Percentiles rank a stretch among this genome's conserved stretches.
phyloP scores from a whole-genome alignment of 2,888 invertebrate species.

The Oxycera nigricornis region DNA sequence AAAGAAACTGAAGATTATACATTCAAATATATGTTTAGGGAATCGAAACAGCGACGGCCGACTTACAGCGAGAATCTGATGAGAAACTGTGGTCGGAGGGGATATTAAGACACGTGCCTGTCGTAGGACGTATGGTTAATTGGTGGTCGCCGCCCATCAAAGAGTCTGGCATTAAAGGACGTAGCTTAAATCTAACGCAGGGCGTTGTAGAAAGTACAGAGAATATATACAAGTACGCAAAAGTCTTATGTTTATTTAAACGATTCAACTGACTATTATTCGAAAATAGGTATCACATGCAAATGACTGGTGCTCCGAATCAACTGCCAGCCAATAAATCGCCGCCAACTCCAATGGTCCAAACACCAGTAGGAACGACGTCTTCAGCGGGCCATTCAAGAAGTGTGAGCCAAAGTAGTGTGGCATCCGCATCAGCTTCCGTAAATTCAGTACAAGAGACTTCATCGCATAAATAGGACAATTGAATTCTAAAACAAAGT shows the following conservation, averaged over 20 bases:
- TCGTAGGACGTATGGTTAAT: constrained; percentile 91
- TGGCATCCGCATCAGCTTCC: constrained; percentile 49
- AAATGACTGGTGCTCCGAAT: constrained; percentile 67
- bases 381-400: constrained; percentile 65
- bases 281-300: constrained; percentile 76
- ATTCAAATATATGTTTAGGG: constrained; percentile 64
- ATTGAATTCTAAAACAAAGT: constrained; percentile 30
- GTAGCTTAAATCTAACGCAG: constrained; percentile 79
- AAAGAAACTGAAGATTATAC: constrained; percentile 15
- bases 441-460: constrained; percentile 31
- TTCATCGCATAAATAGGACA: constrained; percentile 37
- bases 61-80: constrained; percentile 88
- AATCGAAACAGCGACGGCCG: constrained; percentile 91
- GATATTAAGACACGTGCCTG: constrained; percentile 90
- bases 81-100: constrained; percentile 94
- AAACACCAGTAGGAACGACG: constrained; percentile 68
- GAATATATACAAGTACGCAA: constrained; percentile 69
- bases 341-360: constrained; percentile 73
- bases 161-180: constrained; percentile 79
- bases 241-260: neutral
- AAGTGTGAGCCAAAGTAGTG: constrained; percentile 69
- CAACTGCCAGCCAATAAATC: constrained; percentile 68
- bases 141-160: constrained; percentile 94
- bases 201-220: constrained; percentile 84
- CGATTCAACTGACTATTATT: neutral